Base-by-base conservation (phyloP, 23 tunicate species). In the Clavelina lepadiformis region DNA sequence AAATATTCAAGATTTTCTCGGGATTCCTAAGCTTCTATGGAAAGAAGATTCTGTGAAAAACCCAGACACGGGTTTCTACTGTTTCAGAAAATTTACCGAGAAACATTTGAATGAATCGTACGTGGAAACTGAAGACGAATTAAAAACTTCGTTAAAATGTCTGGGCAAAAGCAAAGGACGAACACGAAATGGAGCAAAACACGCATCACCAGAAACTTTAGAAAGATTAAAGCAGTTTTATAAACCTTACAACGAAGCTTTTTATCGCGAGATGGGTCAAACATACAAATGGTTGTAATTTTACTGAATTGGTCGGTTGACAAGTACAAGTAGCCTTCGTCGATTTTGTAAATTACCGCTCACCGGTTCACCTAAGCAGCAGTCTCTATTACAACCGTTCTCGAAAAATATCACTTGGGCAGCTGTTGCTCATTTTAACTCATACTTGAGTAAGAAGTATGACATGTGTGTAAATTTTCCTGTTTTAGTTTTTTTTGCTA, bases 91-190 rank as follows among this genome's bases (percentile, higher is more conserved):
- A 33, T 32, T 54, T 11, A 50, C 31, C n/a, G 61, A 41, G 28
- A 28, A 50, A 25, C 15, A 31, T 65, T 46, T 56, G 19, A 27
- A 63, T 22, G 7, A 35, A 34, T n/a, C n/a, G n/a, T n/a, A n/a
- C n/a, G n/a, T n/a, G n/a, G n/a, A n/a, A n/a, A 29, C 15, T 8
- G 37, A 26, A 19, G 6, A 35, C n/a, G 6, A 5, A 3, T 20
- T 36, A 25, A 66, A 66, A 11, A 25, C 35, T 13, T 7, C 35
- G 37, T 21, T 59, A 53, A 3, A 35, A 2, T 72, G 78, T 31
- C 18, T 72, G 32, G 38, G 45, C 1, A 44, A 72, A 38, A 23
- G 18, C 19, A 78, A 78, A 68, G 84, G 84, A 31, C 46, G 84
- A 36, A 63, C 84, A 1, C 45, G 84, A 33, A 68, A 59, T 25